Percentiles rank a stretch among this genome's conserved stretches.
These are phyloP conservation scores for Eretmochelys imbricata DNA, from an alignment of 2,113 vertebrate genomes.

Conservation along the genomic window DNA sequence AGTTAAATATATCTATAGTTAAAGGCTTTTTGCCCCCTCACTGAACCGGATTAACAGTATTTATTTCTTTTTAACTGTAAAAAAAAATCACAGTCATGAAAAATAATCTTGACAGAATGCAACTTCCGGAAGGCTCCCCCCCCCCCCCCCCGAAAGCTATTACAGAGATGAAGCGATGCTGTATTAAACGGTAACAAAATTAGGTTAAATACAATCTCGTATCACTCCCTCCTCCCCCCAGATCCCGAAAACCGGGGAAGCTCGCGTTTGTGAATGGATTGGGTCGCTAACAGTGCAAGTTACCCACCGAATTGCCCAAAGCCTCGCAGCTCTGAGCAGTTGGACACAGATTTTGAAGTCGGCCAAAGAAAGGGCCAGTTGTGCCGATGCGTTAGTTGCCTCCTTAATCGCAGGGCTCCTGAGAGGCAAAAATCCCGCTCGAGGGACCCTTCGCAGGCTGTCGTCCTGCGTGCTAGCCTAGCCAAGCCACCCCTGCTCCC, in stretches of 20 bases:
- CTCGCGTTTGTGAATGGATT: not conserved
- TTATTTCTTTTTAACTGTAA: slow-evolving; percentile 64
- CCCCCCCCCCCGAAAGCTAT: not conserved
- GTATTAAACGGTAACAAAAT: slow-evolving; percentile 22
- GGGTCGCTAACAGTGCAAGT: not conserved
- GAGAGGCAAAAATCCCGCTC: not conserved
- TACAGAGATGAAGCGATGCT: slow-evolving; percentile 48
- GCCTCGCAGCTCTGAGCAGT: not conserved
- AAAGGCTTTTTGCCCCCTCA: slow-evolving; percentile 63
- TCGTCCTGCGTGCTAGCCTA: not conserved
- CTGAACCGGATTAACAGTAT: slow-evolving; percentile 72
- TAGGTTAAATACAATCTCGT: slow-evolving; percentile 32
- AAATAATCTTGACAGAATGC: slow-evolving; percentile 70
- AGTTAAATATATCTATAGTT: slow-evolving; percentile 13
- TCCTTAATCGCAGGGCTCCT: not conserved
- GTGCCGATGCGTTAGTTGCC: not conserved
- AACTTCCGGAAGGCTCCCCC: slow-evolving; percentile 64
- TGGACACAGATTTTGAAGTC: not conserved
- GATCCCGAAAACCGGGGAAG: not conserved
- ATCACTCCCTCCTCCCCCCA: slow-evolving; percentile 3
- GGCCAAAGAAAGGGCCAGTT: not conserved
- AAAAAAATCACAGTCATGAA: slow-evolving; percentile 60
- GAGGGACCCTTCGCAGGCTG: not conserved
- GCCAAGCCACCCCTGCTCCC: not conserved
- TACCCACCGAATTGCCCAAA: not conserved